Evolutionary conservation across 2,797 vertebrate species (phyloP), one percentile per base, ranked within the genome.

Genomic region (Limosa lapponica): DNA sequence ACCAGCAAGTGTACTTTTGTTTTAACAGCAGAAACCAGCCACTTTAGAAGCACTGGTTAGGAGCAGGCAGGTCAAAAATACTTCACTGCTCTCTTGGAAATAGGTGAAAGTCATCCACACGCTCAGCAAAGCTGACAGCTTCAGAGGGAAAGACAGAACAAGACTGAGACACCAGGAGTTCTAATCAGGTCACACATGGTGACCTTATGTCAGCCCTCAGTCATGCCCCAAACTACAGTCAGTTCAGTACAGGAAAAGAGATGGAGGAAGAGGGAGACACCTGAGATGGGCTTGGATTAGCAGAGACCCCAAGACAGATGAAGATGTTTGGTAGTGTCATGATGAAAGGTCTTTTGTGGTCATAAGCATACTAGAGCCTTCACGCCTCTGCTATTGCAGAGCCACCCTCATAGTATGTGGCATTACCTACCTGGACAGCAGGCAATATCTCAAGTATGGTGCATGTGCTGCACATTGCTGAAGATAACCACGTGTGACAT

Each of bases 391-490:
- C 46, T 27, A 55, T 3, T 81, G 69, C 34, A 75, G 18, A 48
- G 25, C 10, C 81, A 44, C 67, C 32, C 13, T 8, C 17, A 55
- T 7, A 30, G 61, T 8, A 20, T 13, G 13, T 17, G 10, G 11
- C 36, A 66, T 22, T 41, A 77, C 41, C 43, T 36, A 52, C 51
- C 3, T 37, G 19, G 52, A 22, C 16, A 74, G 52, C 23, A 57
- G 15, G 30, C 11, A 59, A 74, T 8, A 58, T 32, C 11, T 32
- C 28, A 64, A 11, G 8, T 15, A 16, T 8, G 10, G 36, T 25
- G 8, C 44, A 52, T 0, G 0, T 34, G 11, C 37, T 51, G 65
- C 58, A 81, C 41, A 70, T 6, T 70, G 39, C 25, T 65, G 41
- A 77, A 55, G 25, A 78, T 11, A 58, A 15, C 15, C 6, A 9